phyloP scores from a whole-genome alignment of 2,888 invertebrate genomes.

The Platynereis dumerilii region DNA sequence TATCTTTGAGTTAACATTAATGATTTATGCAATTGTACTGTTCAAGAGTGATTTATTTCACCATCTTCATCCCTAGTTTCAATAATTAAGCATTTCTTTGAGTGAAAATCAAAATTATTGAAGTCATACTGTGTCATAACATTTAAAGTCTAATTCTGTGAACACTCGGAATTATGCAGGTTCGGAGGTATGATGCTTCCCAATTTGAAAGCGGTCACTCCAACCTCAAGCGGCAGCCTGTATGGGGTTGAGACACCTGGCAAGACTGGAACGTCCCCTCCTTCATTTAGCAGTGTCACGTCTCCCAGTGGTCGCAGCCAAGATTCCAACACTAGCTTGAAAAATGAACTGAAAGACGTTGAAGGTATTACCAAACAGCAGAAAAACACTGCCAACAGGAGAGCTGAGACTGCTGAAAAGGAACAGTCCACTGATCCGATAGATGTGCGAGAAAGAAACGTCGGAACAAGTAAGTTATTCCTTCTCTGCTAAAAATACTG shows the following conservation, averaged over 20 bases:
- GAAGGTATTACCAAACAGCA: slow-evolving; percentile 32
- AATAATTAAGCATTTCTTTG: too few species aligned
- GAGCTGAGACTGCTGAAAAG: slow-evolving; percentile 48
- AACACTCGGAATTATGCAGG: too few species aligned
- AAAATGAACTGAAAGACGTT: slow-evolving; percentile 56
- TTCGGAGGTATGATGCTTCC: slow-evolving; percentile 48
- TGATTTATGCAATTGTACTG: too few species aligned
- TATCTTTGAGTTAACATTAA: too few species aligned
- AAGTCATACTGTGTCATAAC: too few species aligned
- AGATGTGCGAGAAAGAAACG: slow-evolving; percentile 29
- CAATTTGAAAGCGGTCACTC: slow-evolving; percentile 49
- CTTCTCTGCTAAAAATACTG: background rate
- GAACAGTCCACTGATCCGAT: slow-evolving; percentile 53
- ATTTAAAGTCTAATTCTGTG: too few species aligned
- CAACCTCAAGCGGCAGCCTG: slow-evolving; percentile 27
- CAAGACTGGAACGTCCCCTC: slow-evolving; percentile 42
- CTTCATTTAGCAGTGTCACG: slow-evolving; percentile 57
- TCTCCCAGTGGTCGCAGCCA: slow-evolving; percentile 53
- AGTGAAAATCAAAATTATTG: too few species aligned
- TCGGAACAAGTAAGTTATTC: slow-evolving; percentile 52
- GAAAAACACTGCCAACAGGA: slow-evolving; percentile 25
- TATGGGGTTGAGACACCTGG: slow-evolving; percentile 62
- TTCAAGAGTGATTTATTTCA: too few species aligned
- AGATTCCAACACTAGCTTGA: slow-evolving; percentile 57
- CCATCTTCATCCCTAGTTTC: too few species aligned